Base-by-base conservation (phyloP, 2,888 invertebrate species). In the Ichneumon xanthorius region DNA sequence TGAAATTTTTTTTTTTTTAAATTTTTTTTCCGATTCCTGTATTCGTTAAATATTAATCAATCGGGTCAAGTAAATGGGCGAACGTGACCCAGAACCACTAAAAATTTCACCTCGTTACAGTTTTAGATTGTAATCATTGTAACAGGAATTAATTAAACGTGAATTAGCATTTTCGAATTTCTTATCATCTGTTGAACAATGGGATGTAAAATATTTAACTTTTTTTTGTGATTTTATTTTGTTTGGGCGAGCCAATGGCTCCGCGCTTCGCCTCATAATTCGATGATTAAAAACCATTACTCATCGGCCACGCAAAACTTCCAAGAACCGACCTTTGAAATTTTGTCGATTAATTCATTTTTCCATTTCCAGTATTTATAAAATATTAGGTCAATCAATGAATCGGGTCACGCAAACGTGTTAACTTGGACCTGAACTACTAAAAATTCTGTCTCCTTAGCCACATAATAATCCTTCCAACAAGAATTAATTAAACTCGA, bases 271-370 rank as follows among this genome's bases (percentile, higher is more conserved):
- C 79, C 86, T 87, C 87, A 88, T 87, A 87, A 87, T 86, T 83
- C 86, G 85, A 88, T 88, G 84, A 88, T 87, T 88, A 87, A 88
- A 88, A 87, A 87, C 87, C 85, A 88, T 88, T 85, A 87, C 84
- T 87, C 88, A 88, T 87, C 88, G 86, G 75, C 81, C 30, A 40
- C 76, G 80, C 67, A 40, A 40, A 78, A 72, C 58, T 80, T 82
- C 76, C 50, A 82, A 79, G 73, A 70, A 4, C 22, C 14, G 26
- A 61, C n/a, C 63, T 9, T 55, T 19, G 19, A 5, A 16, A 33
- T 40, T 2, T 40, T 40, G 11, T 11, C 37, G n/a, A 3, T 11
- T 33, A 71, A 9, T 30, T 45, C 14, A 26, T 11, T 16, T 7
- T 16, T n/a, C 33, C 5, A 16, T 7, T 70, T 7, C 14, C 3